Conservation (phyloP, 2,888 invertebrate species). For the Epinotia demarniana region DNA sequence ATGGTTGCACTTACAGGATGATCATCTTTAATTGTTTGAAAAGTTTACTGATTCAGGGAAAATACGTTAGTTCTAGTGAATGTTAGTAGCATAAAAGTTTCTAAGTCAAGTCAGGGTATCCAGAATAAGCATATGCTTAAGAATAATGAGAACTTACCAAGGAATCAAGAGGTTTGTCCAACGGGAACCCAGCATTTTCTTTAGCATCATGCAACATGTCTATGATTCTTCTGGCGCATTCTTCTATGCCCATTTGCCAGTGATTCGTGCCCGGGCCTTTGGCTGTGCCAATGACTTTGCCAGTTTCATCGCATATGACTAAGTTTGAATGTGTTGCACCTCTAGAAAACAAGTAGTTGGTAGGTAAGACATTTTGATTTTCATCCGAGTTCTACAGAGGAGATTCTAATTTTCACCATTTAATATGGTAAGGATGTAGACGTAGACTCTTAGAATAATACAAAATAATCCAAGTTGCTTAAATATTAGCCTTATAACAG, state of each 20-base stretch:
- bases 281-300: slow-evolving; percentile 87
- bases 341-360: slow-evolving; percentile 68
- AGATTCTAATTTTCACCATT: neutral
- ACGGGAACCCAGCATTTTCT: slow-evolving; percentile 84
- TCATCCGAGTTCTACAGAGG: neutral
- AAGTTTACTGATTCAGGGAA: too few relatives aligned
- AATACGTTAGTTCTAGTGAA: too few relatives aligned
- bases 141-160: slow-evolving; percentile 83
- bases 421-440: neutral
- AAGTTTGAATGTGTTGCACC: slow-evolving; percentile 94
- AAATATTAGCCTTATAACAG: too few relatives aligned
- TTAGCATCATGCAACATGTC: slow-evolving; percentile 89
- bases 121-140: neutral
- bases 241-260: slow-evolving; percentile 93
- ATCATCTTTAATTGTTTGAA: too few relatives aligned
- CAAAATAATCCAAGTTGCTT: too few relatives aligned
- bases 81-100: too few relatives aligned
- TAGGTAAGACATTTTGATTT: neutral
- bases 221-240: slow-evolving; percentile 89
- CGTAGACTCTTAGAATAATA: too few relatives aligned
- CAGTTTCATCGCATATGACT: slow-evolving; percentile 89
- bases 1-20: too few relatives aligned
- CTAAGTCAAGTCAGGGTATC: too few relatives aligned
- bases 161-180: slow-evolving; percentile 85
- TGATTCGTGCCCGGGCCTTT: slow-evolving; percentile 92